These are phyloP conservation scores for Drosophila pseudotakahashii DNA, from an alignment of 2,888 invertebrate genomes.

Conservation along the genomic window DNA sequence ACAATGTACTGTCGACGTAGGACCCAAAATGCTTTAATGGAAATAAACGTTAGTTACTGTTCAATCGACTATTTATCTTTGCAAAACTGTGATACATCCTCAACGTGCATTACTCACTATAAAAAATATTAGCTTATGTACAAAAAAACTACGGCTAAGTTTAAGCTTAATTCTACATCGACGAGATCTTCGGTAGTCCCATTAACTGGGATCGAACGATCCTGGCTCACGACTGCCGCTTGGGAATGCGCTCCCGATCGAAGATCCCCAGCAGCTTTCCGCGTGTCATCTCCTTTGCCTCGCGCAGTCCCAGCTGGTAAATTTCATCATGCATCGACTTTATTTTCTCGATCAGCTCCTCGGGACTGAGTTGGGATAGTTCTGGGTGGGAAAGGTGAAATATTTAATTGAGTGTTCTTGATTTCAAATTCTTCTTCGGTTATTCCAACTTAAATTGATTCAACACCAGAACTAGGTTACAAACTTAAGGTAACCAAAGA, in stretches of 20 bases:
- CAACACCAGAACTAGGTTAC: no score
- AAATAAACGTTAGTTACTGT: slow-evolving; percentile 40
- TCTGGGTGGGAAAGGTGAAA: slow-evolving; percentile 85
- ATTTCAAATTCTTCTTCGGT: no score
- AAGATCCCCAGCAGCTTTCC: slow-evolving; percentile 97
- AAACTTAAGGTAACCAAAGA: no score
- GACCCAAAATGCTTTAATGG: slow-evolving; percentile 34
- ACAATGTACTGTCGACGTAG: slow-evolving; percentile 14
- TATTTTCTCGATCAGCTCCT: slow-evolving; percentile 95
- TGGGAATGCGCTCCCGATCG: slow-evolving; percentile 68
- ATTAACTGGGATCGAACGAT: neutral
- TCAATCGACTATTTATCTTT: neutral
- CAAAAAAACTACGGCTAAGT: neutral
- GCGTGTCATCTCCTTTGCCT: slow-evolving; percentile 97
- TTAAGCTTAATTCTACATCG: neutral
- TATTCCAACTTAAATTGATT: no score
- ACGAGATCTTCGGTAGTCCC: neutral
- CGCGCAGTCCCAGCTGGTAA: slow-evolving; percentile 96
- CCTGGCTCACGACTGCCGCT: slow-evolving; percentile 23
- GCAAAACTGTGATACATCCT: neutral
- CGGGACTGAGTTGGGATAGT: slow-evolving; percentile 90
- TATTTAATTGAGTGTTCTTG: neutral
- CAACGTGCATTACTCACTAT: slow-evolving; percentile 9
- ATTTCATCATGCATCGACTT: slow-evolving; percentile 97
- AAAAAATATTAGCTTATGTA: slow-evolving; percentile 14